Percentiles rank a stretch among this genome's conserved stretches.
Conservation (phyloP, 1,140 invertebrate species). For the Diprion similis region DNA sequence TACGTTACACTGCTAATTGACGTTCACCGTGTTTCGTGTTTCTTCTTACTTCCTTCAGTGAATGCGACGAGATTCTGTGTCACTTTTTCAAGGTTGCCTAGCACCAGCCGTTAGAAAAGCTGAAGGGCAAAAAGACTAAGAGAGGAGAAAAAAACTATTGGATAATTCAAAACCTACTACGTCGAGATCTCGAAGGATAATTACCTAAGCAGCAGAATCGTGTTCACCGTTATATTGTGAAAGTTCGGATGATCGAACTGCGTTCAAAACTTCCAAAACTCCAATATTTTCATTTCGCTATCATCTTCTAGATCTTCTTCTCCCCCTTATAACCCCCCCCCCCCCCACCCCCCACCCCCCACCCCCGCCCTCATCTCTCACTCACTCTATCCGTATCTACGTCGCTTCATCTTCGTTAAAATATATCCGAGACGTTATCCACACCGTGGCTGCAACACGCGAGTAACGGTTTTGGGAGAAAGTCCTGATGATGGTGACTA, state of each 20-base stretch:
- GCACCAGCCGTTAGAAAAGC: no score
- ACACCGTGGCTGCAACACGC: neutral
- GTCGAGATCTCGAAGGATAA: neutral
- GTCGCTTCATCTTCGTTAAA: neutral
- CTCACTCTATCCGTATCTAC: neutral
- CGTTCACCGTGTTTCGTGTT: no score
- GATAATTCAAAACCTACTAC: no score
- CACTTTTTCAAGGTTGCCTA: no score
- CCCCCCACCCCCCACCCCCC: no score
- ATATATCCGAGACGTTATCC: neutral
- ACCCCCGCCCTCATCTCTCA: neutral
- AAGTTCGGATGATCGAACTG: conserved; percentile 4
- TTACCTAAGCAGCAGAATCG: neutral
- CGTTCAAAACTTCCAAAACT: neutral
- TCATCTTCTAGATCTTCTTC: neutral
- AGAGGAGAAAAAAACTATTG: no score
- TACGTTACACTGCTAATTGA: no score
- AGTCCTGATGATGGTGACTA: neutral
- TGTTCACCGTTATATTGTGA: conserved; percentile 2
- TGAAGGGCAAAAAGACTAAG: no score
- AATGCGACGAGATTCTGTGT: no score
- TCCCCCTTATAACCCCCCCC: no score
- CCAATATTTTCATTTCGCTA: neutral
- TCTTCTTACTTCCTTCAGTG: no score
- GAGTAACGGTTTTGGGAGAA: conserved; percentile 4